Conservation (phyloP, 2,797 vertebrate species). For the Gymnoscopelus braueri region DNA sequence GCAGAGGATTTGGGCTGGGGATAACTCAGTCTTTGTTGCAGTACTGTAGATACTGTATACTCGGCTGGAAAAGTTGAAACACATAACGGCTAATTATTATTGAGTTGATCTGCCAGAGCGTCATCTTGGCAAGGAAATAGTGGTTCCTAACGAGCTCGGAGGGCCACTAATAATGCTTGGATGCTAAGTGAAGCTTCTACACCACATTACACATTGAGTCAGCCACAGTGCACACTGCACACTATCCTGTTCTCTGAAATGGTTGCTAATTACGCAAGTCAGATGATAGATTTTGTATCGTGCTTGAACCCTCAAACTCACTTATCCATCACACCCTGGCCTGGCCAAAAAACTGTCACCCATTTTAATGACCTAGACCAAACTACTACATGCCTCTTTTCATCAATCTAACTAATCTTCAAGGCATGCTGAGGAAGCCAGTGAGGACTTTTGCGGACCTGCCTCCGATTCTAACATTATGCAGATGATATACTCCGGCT, state of each 20-base stretch:
- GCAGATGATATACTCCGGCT: constrained; percentile 32
- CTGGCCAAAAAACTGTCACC: constrained; percentile 14
- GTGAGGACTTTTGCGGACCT: constrained; percentile 11
- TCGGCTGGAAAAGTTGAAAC: too few species aligned
- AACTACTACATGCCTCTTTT: constrained; percentile 20
- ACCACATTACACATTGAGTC: too few species aligned
- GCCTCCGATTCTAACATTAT: constrained; percentile 27
- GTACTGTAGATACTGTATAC: too few species aligned
- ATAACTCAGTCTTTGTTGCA: neutral
- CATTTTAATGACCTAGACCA: constrained; percentile 16
- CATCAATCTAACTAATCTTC: constrained; percentile 40
- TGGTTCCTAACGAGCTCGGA: too few species aligned
- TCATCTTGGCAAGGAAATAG: too few species aligned
- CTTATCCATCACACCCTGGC: neutral
- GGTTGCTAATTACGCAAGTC: constrained; percentile 12
- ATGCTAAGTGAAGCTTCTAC: too few species aligned
- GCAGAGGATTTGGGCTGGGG: neutral
- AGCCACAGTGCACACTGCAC: too few species aligned
- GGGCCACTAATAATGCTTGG: too few species aligned
- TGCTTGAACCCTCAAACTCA: constrained; percentile 22
- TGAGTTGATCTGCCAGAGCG: too few species aligned
- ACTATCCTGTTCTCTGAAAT: constrained; percentile 1
- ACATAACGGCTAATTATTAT: too few species aligned
- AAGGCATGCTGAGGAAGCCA: constrained; percentile 14
- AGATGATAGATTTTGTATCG: constrained; percentile 16